Evolutionary conservation across 1,140 invertebrate species (phyloP), one percentile per base, ranked within the genome.

Genomic region (Eupristina koningsbergeri): DNA sequence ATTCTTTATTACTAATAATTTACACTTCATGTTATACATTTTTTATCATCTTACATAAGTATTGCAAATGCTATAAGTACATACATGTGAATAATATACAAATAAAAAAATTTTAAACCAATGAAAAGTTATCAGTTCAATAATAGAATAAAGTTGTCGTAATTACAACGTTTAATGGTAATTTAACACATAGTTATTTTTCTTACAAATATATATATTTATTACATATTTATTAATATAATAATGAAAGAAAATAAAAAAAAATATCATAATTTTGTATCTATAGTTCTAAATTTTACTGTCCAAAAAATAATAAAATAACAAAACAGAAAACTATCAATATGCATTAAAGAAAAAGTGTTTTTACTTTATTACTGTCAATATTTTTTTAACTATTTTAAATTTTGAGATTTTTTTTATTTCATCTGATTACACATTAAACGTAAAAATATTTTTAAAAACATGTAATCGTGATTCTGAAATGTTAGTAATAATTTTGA

Each of bases 191-290:
- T 7, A 36, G 67, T 71, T 0, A 41, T 71, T 71, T 36, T 31
- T 3, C 0, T 41, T 11, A 36, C 41, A 67, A 67, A 67, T 19
- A 1, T 26, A 5, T 5, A 3, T 26, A 26, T 26, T 19, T 9
- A 26, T 26, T 58, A 58, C 11, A 53, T 53, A 22, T 39, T 64
- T 34, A 39, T 29, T 13, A 17, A 13, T 34, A 69, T 26, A 7
- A 39, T 26, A 41, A 69, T 39, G 39, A 69, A 39, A 39, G 39
- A 39, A 69, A 69, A 9, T 3, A 6, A 1, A 11, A 31, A 22
- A 71, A 71, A 41, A 71, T 71, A n/a, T 22, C 67, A 71, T 36
- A 41, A 71, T 36, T 71, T 71, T 71, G 36, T 71, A 71, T 15
- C 0, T 34, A 19, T 36, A 11, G n/a, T 13, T 31, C 9, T 34